A percentile compares a stretch with the other conserved stretches of the same genome.
phyloP scores from a whole-genome alignment of 2,113 vertebrate genomes.

The Alectura lathami region DNA sequence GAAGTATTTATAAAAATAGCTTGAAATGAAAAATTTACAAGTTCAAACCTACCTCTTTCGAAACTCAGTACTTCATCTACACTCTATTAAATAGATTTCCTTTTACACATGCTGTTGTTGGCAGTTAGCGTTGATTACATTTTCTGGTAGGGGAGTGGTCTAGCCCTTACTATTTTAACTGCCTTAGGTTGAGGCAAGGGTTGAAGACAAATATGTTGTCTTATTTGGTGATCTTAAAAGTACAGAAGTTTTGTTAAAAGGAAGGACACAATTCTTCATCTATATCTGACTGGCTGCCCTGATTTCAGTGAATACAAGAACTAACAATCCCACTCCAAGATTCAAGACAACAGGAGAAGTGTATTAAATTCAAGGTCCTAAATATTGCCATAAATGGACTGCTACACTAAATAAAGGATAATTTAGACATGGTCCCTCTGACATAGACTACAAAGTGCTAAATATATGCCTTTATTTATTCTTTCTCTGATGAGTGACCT shows the following conservation, averaged over 20 bases:
- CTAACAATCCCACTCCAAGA: rapidly evolving
- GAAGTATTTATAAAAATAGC: neutral
- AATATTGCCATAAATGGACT: neutral
- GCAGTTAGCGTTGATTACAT: neutral
- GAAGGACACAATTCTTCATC: neutral
- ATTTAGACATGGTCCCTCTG: neutral
- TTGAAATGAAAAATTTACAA: neutral
- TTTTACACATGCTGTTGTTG: neutral
- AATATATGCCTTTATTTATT: neutral
- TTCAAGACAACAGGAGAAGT: neutral
- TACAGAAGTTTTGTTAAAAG: neutral
- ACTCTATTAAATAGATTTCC: neutral
- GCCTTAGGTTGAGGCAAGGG: neutral
- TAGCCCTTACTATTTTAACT: neutral
- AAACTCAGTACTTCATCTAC: neutral
- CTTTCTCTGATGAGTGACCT: neutral
- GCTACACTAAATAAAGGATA: neutral
- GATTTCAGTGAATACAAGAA: neutral
- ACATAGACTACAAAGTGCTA: neutral
- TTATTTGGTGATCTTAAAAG: neutral
- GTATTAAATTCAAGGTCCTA: neutral
- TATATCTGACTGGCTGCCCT: neutral
- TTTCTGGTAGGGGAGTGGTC: neutral
- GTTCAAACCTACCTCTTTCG: neutral
- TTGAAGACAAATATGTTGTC: neutral